Evolutionary conservation across 2,797 vertebrate genomes (phyloP).

Genomic region (Cirrhinus mrigala): DNA sequence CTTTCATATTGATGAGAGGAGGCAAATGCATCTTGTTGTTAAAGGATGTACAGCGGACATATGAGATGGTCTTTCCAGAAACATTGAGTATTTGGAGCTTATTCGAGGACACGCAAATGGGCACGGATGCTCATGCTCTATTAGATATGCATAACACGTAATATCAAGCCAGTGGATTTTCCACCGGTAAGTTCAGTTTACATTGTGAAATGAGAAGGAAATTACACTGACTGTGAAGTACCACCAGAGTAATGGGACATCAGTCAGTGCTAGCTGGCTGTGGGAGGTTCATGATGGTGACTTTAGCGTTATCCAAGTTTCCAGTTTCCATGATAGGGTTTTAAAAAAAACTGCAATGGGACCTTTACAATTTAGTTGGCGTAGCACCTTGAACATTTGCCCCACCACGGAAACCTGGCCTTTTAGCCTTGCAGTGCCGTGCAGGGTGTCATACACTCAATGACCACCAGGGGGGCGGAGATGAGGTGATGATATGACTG

Average conservation of each 20-base stretch:
- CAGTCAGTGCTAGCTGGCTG: constrained; percentile 14
- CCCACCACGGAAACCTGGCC: constrained; percentile 59
- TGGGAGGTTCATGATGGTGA: constrained; percentile 19
- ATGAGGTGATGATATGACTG: constrained; percentile 74
- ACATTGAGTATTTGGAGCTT: background rate
- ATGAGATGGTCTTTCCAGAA: constrained; percentile 45
- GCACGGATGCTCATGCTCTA: constrained; percentile 29
- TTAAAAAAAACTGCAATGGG: background rate
- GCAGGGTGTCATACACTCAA: constrained; percentile 44
- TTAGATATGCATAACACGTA: background rate
- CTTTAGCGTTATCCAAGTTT: constrained; percentile 44
- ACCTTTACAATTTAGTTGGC: constrained; percentile 1
- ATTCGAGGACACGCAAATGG: constrained; percentile 27
- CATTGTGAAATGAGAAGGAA: constrained; percentile 43
- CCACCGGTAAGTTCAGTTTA: constrained; percentile 1
- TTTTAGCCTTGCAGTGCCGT: constrained; percentile 44
- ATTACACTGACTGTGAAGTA: constrained; percentile 17
- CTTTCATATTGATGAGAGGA: constrained; percentile 74
- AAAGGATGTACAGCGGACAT: constrained; percentile 49
- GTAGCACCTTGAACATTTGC: constrained; percentile 28
- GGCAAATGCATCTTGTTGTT: constrained; percentile 63
- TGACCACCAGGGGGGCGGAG: constrained; percentile 54
- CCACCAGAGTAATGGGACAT: background rate
- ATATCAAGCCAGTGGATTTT: constrained; percentile 20
- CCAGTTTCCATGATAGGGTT: constrained; percentile 63